Evolutionary conservation across 1,140 invertebrate genomes (phyloP).

Genomic region (Sinonovacula constricta): DNA sequence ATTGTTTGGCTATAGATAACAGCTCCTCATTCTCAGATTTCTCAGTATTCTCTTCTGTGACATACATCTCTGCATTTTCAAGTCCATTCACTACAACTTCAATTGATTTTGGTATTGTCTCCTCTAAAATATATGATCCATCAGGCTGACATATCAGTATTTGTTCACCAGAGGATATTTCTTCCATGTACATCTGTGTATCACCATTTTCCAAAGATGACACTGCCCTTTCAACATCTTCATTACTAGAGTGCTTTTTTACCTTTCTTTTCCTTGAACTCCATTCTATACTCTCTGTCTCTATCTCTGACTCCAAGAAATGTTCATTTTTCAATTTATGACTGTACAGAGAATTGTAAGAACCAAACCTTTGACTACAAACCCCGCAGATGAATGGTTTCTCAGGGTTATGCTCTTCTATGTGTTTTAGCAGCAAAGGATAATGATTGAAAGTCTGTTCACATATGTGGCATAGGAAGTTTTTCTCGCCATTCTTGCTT

Average conservation of each 20-base stretch:
- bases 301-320: constrained; percentile 18
- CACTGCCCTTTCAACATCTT: neutral
- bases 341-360: constrained; percentile 80
- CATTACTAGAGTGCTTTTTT: neutral
- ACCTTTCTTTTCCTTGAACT: neutral
- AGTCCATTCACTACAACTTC: constrained; percentile 25
- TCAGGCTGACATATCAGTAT: constrained; percentile 19
- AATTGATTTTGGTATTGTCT: neutral
- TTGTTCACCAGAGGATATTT: constrained; percentile 5
- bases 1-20: constrained; percentile 39
- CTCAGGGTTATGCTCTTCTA: constrained; percentile 82
- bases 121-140: neutral
- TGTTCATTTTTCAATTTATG: constrained; percentile 39
- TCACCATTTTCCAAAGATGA: neutral
- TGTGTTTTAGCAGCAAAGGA: constrained; percentile 80
- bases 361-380: constrained; percentile 67
- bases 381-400: constrained; percentile 49
- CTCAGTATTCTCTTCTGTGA: neutral
- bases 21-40: constrained; percentile 29
- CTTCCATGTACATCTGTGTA: constrained; percentile 8
- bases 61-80: constrained; percentile 1
- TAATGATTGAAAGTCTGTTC: constrained; percentile 47
- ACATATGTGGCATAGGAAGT: constrained; percentile 37
- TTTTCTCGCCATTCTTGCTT: neutral
- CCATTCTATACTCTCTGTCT: neutral